Evolutionary conservation across 2,888 invertebrate species (phyloP).

Genomic region (Lepidonotus clava): DNA sequence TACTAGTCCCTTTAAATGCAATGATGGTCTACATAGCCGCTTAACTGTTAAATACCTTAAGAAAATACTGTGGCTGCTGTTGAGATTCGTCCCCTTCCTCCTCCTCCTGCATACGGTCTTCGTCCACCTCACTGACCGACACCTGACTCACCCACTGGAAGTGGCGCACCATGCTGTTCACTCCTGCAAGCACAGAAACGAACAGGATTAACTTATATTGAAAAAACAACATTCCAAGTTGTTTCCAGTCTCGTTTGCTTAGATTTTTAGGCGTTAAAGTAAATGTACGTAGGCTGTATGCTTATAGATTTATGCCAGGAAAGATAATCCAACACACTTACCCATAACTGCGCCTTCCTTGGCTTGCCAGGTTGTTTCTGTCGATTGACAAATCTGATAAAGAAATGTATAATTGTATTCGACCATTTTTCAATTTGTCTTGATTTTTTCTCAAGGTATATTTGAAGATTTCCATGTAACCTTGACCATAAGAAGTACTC

Average conservation of each 20-base stretch:
- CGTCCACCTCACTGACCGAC: constrained; percentile 55
- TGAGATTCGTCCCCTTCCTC: neutral
- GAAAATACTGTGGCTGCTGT: constrained; percentile 55
- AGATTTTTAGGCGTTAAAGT: neutral
- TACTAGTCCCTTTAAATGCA: too few species aligned
- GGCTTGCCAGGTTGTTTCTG: constrained; percentile 73
- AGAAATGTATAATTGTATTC: neutral
- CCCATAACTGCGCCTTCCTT: constrained; percentile 78
- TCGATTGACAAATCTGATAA: constrained; percentile 69
- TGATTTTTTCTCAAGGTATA: too few species aligned
- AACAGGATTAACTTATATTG: neutral
- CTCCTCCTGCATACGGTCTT: neutral
- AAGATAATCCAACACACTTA: constrained; percentile 60
- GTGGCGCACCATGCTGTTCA: constrained; percentile 71
- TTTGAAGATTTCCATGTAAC: too few species aligned
- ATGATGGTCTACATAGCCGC: too few species aligned
- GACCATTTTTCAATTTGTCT: too few species aligned
- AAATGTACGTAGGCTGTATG: too few species aligned
- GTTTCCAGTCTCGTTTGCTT: neutral
- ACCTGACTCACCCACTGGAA: constrained; percentile 68
- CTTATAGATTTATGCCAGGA: neutral
- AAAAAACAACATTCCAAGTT: neutral
- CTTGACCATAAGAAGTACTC: too few species aligned
- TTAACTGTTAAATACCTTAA: too few species aligned
- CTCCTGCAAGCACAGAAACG: constrained; percentile 65